Evolutionary conservation across 2,888 invertebrate genomes (phyloP), one percentile per base, ranked within the genome.

Genomic region (Myopa testacea): DNA sequence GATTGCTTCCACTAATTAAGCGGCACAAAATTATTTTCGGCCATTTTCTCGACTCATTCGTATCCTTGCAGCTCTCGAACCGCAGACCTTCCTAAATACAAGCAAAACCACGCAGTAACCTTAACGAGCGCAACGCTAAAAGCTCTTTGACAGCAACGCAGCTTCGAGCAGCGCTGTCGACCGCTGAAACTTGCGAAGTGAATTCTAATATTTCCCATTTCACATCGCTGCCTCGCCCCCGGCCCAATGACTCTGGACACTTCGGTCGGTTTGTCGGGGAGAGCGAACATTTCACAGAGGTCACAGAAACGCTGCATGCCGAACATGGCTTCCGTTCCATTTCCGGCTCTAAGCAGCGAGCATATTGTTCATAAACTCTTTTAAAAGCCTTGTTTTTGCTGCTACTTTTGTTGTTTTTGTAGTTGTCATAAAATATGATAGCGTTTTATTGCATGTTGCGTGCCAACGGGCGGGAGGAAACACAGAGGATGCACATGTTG

Each of bases 271-370:
- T 16, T 55, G 55, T 12, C 10, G 16, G 14, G 3, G 10, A 55
- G 55, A 5, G 55, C 55, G 8, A 52, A 45, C 50, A 40, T 52
- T 63, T 60, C 63, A 26, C 26, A 26, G 74, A 60, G 74, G 74
- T 65, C 74, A 40, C 52, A 26, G 19, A 58, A 70, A 37, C 55
- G 55, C 8, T 70, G 50, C 60, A 16, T 74, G 74, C 34, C 68
- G 83, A 82, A 81, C 82, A 81, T 82, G 81, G 79, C 81, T 82
- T 84, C 83, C 83, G 83, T 81, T 84, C 83, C 80, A 84, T 85
- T 84, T 85, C 84, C 84, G 84, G 80, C 73, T 72, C 80, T 81
- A 38, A 34, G 8, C 37, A 65, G 65, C 38, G 10, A 7, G 37
- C 65, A 65, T 65, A 65, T 65, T 65, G 65, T 6, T 65, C 4